Percentiles rank a stretch among this genome's conserved stretches.
Conservation (phyloP, 2,113 vertebrate species). For the Panurus biarmicus region DNA sequence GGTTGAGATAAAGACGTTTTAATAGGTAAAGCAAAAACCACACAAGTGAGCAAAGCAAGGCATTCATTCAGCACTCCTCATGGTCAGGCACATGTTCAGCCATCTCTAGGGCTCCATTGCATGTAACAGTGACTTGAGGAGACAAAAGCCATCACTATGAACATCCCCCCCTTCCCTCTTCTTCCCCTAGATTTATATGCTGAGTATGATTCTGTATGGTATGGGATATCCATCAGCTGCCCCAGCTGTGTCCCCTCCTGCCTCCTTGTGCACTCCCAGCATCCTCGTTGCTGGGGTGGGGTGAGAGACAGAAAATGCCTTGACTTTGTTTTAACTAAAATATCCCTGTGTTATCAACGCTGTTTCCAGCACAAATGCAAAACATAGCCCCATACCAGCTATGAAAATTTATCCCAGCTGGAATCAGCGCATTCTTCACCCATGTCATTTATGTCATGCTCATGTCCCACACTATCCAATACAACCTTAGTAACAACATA, state of each 20-base stretch:
- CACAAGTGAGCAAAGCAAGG: neutral
- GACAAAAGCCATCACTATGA: neutral
- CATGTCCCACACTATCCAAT: too few species aligned
- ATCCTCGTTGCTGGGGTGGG: accelerated
- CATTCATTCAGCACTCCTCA: neutral
- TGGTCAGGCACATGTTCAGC: neutral
- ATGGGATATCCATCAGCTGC: neutral
- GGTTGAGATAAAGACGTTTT: neutral
- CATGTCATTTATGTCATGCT: neutral
- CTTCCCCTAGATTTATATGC: neutral
- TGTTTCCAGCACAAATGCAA: neutral
- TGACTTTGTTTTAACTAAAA: neutral
- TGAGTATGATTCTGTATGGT: neutral
- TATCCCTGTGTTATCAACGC: neutral
- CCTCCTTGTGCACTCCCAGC: neutral
- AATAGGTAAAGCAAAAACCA: neutral
- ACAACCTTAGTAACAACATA: accelerated
- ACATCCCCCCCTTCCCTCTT: neutral
- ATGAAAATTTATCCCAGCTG: neutral
- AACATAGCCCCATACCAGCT: neutral
- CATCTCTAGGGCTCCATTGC: neutral
- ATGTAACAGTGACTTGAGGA: neutral
- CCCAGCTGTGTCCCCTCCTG: neutral
- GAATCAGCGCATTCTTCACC: neutral
- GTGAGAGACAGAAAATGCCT: neutral